Conservation (phyloP, 2,113 vertebrate genomes). For the Procavia capensis region DNA sequence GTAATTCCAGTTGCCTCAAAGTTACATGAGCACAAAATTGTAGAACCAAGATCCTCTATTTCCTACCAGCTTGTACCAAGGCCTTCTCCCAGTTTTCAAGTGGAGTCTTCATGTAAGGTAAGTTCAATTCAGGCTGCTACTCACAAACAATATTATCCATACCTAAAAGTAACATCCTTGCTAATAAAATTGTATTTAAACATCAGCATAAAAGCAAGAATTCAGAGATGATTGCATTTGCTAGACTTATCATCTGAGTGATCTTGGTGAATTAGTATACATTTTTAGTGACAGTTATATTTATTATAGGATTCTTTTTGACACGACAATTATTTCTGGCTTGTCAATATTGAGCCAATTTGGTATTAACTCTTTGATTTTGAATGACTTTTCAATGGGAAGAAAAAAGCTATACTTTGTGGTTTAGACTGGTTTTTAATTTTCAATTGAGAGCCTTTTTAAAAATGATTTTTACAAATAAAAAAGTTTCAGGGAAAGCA, state of each 20-base stretch:
- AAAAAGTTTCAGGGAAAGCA: constrained; percentile 17
- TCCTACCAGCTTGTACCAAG: constrained; percentile 68
- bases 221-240: background rate
- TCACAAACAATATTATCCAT: background rate
- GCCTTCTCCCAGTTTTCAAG: constrained; percentile 44
- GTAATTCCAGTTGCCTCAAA: constrained; percentile 67
- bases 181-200: background rate
- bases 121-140: constrained; percentile 42
- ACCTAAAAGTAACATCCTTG: background rate
- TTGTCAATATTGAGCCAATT: background rate
- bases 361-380: constrained; percentile 11
- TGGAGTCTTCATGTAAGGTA: constrained; percentile 82
- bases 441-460: background rate
- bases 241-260: background rate
- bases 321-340: background rate
- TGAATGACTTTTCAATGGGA: background rate
- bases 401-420: background rate
- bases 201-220: background rate
- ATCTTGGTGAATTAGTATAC: background rate
- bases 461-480: background rate
- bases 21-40: constrained; percentile 65
- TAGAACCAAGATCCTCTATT: constrained; percentile 73
- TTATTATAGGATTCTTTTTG: background rate
- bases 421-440: background rate
- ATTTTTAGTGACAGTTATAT: background rate